Evolutionary conservation across 2,113 vertebrate genomes (phyloP), one percentile per base, ranked within the genome.

Genomic region (Hassar affinis): DNA sequence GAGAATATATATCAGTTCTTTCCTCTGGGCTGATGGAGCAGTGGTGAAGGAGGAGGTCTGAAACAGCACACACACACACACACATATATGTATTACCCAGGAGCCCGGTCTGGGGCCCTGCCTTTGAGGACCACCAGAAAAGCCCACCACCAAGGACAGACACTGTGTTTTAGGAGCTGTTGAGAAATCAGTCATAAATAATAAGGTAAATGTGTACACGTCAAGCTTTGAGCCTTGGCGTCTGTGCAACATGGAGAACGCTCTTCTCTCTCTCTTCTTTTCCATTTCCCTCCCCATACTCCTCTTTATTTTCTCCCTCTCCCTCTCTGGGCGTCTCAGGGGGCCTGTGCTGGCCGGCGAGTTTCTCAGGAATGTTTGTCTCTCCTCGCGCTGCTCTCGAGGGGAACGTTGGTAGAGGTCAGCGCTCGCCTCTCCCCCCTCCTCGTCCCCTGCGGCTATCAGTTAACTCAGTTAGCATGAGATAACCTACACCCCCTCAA

Each of bases 381-480:
- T 93, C 91, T 91, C 89, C 84, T 86, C 90, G 89, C 91, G 85
- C 89, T 35, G 62, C 88, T 93, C 93, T 91, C 91, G 83, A 89
- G 91, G 91, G 93, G 85, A 88, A 91, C 75, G 88, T 91, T 92
- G 92, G 90, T 91, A 88, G 89, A 90, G 93, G 91, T 95, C 91
- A 89, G 72, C 33, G 7, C 57, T 80, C 61, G 52, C 76, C 71
- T 90, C 90, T 83, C 89, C 84, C 91, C 87, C 89, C 90, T 87
- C 90, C 90, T 88, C 89, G 87, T 94, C 93, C 93, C 93, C 90
- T 90, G 93, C 92, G 93, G 91, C 92, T 92, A 92, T 94, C 93
- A 90, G 92, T 93, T 95, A 95, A 95, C 93, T 93, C 91, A 93
- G 93, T 94, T 94, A 94, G 92, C 92, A 93, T 92, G 91, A 94